Evolutionary conservation across 2,888 invertebrate species (phyloP).

Genomic region (Pristionchus fissidentatus): DNA sequence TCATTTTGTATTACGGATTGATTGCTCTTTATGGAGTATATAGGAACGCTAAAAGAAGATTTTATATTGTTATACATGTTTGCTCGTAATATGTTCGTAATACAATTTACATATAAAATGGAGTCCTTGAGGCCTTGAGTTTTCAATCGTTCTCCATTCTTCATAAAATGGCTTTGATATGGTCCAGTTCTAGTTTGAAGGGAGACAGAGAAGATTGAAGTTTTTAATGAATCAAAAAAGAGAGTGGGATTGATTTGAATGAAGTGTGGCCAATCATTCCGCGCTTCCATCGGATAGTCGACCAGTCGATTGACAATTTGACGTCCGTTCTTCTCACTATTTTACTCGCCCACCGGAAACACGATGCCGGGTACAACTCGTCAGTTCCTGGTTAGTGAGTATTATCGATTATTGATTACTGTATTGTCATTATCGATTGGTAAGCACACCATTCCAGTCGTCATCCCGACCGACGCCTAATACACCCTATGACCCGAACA

Average conservation of each 20-base stretch:
- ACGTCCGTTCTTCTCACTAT: background rate
- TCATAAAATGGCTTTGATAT: too few relatives aligned
- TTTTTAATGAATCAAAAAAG: background rate
- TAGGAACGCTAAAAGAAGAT: background rate
- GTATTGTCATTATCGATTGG: background rate
- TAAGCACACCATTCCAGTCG: background rate
- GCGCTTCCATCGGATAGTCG: background rate
- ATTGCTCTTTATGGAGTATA: background rate
- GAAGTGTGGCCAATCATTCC: background rate
- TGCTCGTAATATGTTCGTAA: background rate
- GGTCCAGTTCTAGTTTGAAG: too few relatives aligned
- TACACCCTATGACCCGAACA: background rate
- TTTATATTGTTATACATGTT: background rate
- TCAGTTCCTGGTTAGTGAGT: too few relatives aligned
- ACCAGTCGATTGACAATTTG: too few relatives aligned
- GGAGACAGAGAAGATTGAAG: too few relatives aligned
- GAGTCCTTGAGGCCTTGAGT: too few relatives aligned
- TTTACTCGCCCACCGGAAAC: background rate
- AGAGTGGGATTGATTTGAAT: background rate
- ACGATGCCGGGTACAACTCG: too few relatives aligned
- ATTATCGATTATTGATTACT: background rate
- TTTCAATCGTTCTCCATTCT: too few relatives aligned
- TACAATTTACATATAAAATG: too few relatives aligned
- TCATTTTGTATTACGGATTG: slow-evolving; percentile 6
- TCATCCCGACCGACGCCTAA: background rate